A percentile compares a stretch with the other conserved stretches of the same genome.
Evolutionary conservation across 2,113 vertebrate genomes (phyloP).

Genomic region (Chaetorhynchus papuensis): DNA sequence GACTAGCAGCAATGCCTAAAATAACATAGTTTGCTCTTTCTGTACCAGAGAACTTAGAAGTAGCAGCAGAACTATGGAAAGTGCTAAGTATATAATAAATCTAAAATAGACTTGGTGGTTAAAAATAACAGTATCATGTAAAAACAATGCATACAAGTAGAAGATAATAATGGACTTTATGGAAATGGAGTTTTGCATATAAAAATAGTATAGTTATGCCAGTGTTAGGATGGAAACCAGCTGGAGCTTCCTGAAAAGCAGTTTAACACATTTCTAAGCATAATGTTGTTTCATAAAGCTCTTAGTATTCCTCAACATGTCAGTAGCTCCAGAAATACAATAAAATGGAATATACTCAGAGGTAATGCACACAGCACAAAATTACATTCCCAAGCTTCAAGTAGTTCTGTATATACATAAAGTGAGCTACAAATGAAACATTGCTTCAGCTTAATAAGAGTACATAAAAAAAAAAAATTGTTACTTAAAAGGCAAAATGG

Average conservation of each 20-base stretch:
- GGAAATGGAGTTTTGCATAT: not conserved
- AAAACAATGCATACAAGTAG: not conserved
- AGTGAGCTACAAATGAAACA: slow-evolving; percentile 65
- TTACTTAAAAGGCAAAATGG: slow-evolving; percentile 68
- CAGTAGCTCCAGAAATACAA: slow-evolving; percentile 52
- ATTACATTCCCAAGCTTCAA: slow-evolving; percentile 48
- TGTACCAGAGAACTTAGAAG: not conserved
- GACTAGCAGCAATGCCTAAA: not conserved
- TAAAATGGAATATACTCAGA: slow-evolving; percentile 44
- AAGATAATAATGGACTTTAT: not conserved
- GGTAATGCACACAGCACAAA: slow-evolving; percentile 34
- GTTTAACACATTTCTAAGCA: slow-evolving; percentile 1
- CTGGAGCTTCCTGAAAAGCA: not conserved
- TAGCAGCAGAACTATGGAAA: not conserved
- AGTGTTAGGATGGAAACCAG: not conserved
- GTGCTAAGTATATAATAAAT: not conserved
- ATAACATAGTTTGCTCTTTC: not conserved
- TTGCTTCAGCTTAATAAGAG: slow-evolving; percentile 65
- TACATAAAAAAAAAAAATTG: slow-evolving; percentile 62
- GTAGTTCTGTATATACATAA: slow-evolving; percentile 61
- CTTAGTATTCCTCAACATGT: slow-evolving; percentile 4
- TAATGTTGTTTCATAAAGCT: slow-evolving; percentile 30
- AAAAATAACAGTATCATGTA: not conserved
- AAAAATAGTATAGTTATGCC: not conserved
- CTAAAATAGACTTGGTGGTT: not conserved